phyloP scores from a whole-genome alignment of 2,113 vertebrate species.

The Lagopus leucura region DNA sequence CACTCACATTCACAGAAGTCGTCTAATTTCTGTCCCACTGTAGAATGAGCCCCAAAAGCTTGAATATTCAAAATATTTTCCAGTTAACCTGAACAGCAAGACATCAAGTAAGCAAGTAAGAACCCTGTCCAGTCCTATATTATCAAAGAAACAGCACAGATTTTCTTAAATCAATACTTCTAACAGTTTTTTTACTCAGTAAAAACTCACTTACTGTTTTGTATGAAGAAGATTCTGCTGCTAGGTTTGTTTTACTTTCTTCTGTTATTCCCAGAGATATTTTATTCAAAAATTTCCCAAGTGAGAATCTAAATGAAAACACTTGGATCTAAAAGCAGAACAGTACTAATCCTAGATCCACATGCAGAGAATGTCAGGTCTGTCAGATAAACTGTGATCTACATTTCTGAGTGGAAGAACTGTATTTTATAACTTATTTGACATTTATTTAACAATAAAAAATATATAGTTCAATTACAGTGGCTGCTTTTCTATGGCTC shows the following conservation, averaged over 20 bases:
- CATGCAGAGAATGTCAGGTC: neutral
- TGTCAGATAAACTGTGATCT: neutral
- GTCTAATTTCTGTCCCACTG: fast-evolving
- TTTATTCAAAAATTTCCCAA: neutral
- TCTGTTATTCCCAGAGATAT: neutral
- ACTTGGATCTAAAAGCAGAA: neutral
- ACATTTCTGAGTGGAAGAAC: neutral
- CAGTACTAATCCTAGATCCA: neutral
- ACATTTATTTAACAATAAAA: neutral
- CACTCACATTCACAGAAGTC: neutral
- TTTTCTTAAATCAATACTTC: neutral
- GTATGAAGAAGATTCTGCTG: neutral
- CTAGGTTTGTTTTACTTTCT: neutral
- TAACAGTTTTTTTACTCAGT: neutral
- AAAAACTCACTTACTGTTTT: neutral
- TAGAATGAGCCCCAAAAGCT: neutral
- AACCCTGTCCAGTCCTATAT: neutral
- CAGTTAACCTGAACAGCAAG: neutral
- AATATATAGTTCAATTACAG: neutral
- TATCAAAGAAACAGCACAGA: neutral
- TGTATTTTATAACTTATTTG: neutral
- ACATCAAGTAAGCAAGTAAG: neutral
- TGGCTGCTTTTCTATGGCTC: neutral
- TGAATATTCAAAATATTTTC: neutral
- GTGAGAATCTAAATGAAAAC: neutral